A percentile compares a stretch with the other conserved stretches of the same genome.
phyloP scores from a whole-genome alignment of 2,888 invertebrate species.

The Dexiosoma caninum region DNA sequence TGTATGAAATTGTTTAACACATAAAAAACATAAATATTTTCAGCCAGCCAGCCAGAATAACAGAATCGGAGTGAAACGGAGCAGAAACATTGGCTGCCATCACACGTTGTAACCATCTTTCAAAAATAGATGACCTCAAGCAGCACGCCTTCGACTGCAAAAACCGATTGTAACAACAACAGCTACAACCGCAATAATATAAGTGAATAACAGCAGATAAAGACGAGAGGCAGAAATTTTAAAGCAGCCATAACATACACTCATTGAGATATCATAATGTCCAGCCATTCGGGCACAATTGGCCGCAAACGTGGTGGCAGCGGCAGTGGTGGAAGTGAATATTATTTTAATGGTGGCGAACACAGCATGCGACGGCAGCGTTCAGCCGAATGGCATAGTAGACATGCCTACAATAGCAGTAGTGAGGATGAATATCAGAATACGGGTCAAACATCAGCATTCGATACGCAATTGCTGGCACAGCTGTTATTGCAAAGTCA shows the following conservation, averaged over 20 bases:
- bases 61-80: conserved; percentile 51
- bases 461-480: conserved; percentile 81
- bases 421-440: conserved; percentile 80
- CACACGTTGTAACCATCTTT: conserved; percentile 14
- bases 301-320: conserved; percentile 77
- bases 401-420: conserved; percentile 80
- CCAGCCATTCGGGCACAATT: conserved; percentile 78
- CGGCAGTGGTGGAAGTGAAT: conserved; percentile 72
- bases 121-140: conserved; percentile 56
- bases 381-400: conserved; percentile 80
- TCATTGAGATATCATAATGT: conserved; percentile 72
- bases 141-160: conserved; percentile 46
- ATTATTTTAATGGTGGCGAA: conserved; percentile 74
- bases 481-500: conserved; percentile 81
- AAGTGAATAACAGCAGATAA: no score
- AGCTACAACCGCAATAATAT: background rate
- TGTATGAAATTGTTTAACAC: background rate
- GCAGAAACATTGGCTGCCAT: conserved; percentile 55
- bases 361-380: conserved; percentile 79
- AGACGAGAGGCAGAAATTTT: background rate
- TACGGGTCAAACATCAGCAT: conserved; percentile 76
- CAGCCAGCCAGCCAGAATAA: conserved; percentile 29
- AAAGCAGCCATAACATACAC: conserved; percentile 26
- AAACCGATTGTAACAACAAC: conserved; percentile 23
- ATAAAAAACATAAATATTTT: conserved; percentile 43